A percentile compares a stretch with the other conserved stretches of the same genome.
These are phyloP conservation scores for Ficedula albicollis DNA, from an alignment of 2,797 vertebrate genomes.

Conservation along the genomic window DNA sequence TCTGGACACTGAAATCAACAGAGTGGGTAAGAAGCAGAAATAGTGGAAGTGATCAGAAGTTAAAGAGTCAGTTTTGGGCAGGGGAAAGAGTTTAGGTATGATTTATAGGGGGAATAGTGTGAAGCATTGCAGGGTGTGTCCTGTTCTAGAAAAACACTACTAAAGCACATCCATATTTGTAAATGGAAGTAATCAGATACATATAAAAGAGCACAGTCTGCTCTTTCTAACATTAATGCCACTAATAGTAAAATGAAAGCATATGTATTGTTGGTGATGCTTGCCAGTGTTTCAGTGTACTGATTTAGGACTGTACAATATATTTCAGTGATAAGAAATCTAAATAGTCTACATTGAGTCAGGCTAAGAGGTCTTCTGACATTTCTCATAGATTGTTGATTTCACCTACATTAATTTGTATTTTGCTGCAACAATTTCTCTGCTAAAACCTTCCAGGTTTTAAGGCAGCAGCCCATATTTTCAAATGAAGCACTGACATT, in stretches of 20 bases:
- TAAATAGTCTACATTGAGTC: not conserved
- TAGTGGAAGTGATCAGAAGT: not conserved
- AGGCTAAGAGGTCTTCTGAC: not conserved
- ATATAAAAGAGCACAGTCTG: not conserved
- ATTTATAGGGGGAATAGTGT: not conserved
- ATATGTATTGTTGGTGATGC: not conserved
- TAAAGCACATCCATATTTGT: constrained; percentile 22
- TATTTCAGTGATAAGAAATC: not conserved
- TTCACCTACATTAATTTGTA: constrained; percentile 9
- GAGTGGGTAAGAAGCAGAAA: not conserved
- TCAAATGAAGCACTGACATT: not conserved
- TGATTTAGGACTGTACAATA: not conserved
- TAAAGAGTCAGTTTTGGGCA: not conserved
- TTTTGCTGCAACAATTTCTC: not conserved
- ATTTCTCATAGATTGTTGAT: not conserved
- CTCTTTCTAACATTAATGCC: not conserved
- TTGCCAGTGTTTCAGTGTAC: constrained; percentile 8
- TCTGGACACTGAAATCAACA: not conserved
- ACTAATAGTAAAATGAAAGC: constrained; percentile 26
- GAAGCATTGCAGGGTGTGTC: constrained; percentile 7
- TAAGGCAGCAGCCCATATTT: not conserved
- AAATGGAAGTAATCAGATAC: constrained; percentile 15
- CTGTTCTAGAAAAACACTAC: not conserved
- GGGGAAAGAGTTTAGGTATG: not conserved
- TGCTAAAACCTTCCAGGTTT: not conserved